Percentiles rank a stretch among this genome's conserved stretches.
phyloP scores from a whole-genome alignment of 2,888 invertebrate genomes.

The Ernsta delagoae region DNA sequence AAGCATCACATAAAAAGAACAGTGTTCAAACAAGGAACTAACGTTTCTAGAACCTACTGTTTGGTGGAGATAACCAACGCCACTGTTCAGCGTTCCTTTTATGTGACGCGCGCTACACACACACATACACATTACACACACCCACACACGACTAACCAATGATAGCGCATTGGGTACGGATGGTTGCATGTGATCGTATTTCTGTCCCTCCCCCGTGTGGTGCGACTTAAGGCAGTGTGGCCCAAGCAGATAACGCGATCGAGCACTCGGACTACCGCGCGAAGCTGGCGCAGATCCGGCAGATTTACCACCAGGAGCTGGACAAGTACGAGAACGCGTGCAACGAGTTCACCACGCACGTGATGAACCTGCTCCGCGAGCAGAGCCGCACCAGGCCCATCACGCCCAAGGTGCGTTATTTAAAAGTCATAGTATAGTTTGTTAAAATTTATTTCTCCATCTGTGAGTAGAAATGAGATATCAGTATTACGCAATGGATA shows the following conservation, averaged over 20 bases:
- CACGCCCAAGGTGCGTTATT: conserved; percentile 90
- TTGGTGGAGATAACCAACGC: too few relatives aligned
- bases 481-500: too few relatives aligned
- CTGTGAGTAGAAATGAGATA: too few relatives aligned
- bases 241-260: conserved; percentile 96
- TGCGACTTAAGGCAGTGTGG: conserved; percentile 86
- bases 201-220: conserved; percentile 52
- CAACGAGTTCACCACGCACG: conserved; percentile 99
- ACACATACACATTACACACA: too few relatives aligned
- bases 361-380: conserved; percentile 98
- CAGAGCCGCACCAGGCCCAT: conserved; percentile 99
- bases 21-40: too few relatives aligned
- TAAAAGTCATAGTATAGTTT: too few relatives aligned
- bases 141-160: conserved; percentile 11
- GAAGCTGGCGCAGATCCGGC: conserved; percentile 98
- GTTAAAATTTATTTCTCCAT: too few relatives aligned
- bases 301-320: conserved; percentile 99
- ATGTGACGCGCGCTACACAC: too few relatives aligned
- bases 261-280: conserved; percentile 99
- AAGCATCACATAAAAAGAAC: too few relatives aligned
- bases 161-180: conserved; percentile 47
- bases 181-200: conserved; percentile 63
- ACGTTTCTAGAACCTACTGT: too few relatives aligned
- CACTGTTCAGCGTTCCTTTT: too few relatives aligned
- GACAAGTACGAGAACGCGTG: conserved; percentile 99